Evolutionary conservation across 2,113 vertebrate genomes (phyloP), one percentile per base, ranked within the genome.

Genomic region (Cathartes aura): DNA sequence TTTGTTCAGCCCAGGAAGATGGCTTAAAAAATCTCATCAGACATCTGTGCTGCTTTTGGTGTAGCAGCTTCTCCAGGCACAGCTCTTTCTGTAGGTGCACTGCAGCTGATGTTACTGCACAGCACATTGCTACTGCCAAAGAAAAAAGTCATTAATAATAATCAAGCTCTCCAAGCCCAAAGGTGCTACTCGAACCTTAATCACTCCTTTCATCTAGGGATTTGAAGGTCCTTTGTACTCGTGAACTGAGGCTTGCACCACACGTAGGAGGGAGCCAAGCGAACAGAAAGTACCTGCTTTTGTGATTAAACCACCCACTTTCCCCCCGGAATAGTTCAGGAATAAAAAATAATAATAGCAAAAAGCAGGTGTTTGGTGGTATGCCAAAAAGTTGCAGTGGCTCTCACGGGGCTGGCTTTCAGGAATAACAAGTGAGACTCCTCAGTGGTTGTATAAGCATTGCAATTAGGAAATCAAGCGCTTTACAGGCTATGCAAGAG

Each of bases 61-160:
- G 24, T 19, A 40, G 32, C 40, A 50, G 8, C 40, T 62, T 78
- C 47, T 42, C 13, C 63, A 22, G 45, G 63, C 23, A 43, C 26
- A 47, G 10, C 50, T 29, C 26, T 36, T 24, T 53, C 67, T 88
- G 36, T 36, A 34, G 8, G 11, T 2, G 8, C 29, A 29, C 27
- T 30, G 74, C 47, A 64, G 42, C 16, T 63, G 24, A 40, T 4
- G 2, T 32, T n/a, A 34, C 15, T 29, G 21, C 26, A 38, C 11
- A 71, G 42, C 45, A 52, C 0, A 0, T 42, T 59, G 29, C 24
- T 36, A 45, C 17, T 1, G 0, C 9, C 58, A 48, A 62, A 88
- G 42, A 18, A 55, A 55, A 58, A 29, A 47, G 45, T 32, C 10
- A 52, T 58, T 79, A 40, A 23, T 42, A 68, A 63, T 43, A 19